Base-by-base conservation (phyloP, 2,888 invertebrate genomes). In the Autographa pulchrina region DNA sequence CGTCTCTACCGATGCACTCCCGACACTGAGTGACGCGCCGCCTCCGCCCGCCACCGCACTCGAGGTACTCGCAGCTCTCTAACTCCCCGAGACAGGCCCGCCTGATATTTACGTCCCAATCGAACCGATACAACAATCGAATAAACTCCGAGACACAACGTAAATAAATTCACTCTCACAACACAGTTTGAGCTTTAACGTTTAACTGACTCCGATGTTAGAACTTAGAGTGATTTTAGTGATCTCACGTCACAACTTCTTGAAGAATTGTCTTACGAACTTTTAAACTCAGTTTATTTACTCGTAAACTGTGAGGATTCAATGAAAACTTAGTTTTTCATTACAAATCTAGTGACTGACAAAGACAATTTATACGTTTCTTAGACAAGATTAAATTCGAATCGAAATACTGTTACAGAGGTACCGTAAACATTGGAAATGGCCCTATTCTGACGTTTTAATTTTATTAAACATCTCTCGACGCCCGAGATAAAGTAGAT, bases 391-490 rank as follows among this genome's bases (percentile, higher is more conserved):
- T 84, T 90, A 91, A 91, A 91, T 93, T 90, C 87, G 88, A 92
- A 93, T 93, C 86, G 89, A 90, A 93, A 93, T 92, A 91, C 92
- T 87, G 89, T 91, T 90, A 89, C 87, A 88, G 85, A 89, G 89
- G 88, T 85, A 89, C 86, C 87, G 89, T 93, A 92, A 93, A 94
- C 92, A 94, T 92, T 87, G 90, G 89, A 90, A 90, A 89, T 88
- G 89, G 88, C 87, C 89, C 88, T 86, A 88, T 89, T 91, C 91
- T 88, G 90, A 92, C 93, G 86, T 93, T 95, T 95, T 94, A 94
- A 95, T 95, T 95, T 95, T 94, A 95, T 94, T 94, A 93, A 94
- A 93, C 93, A 92, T 92, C 94, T 92, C 92, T 90, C 90, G 86
- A 89, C 92, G 88, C 90, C 90, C 89, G 88, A 92, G 92, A 94